Evolutionary conservation across 92 coral and sea anemone species (phyloP), one percentile per base, ranked within the genome.

Genomic region (Umimayanthus kanabou): DNA sequence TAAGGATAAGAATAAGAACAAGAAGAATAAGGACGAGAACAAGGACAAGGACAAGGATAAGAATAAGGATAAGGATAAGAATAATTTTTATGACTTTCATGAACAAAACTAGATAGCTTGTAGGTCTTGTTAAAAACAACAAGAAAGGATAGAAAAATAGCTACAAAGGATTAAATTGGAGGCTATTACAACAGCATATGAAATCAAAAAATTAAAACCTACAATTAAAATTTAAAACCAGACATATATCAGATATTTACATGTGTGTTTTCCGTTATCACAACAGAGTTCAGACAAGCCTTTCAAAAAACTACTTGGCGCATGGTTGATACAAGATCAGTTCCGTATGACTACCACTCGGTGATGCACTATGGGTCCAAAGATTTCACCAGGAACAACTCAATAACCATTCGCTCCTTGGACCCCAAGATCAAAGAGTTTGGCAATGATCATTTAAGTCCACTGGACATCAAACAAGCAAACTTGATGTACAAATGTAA

Each of bases 331-430:
- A 92, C 98, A 65, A 92, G 88, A 40, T 94, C 93, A 37, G 94
- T 95, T 28, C 89, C 94, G 69, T 96, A 96, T 64, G 98, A 94
- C 65, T 93, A 93, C 78, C 20, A 89, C 64, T 96, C 98, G 13
- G 88, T 96, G 43, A 96, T 96, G 98, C 98, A 96, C 74, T 96
- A 96, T 69, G 94, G 98, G 1, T 81, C 85, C 73, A 81, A 80
- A 71, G 92, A 92, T 57, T 96, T 90, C 82, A 79, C 94, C 76
- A 90, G 64, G 73, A 90, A 93, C 76, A 73, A 40, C 29, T 80
- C 82, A 71, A 79, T 91, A 2, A 94, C 98, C 20, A 90, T 96
- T 37, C 92, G 83, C 26, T 90, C 98, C n/a, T 85, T 84, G 83
- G 88, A 92, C 26, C 81, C 93, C 28, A 73, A 87, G 49, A 55